A percentile compares a stretch with the other conserved stretches of the same genome.
Evolutionary conservation across 2,888 invertebrate genomes (phyloP).

Genomic region (Priocnemis perturbator): DNA sequence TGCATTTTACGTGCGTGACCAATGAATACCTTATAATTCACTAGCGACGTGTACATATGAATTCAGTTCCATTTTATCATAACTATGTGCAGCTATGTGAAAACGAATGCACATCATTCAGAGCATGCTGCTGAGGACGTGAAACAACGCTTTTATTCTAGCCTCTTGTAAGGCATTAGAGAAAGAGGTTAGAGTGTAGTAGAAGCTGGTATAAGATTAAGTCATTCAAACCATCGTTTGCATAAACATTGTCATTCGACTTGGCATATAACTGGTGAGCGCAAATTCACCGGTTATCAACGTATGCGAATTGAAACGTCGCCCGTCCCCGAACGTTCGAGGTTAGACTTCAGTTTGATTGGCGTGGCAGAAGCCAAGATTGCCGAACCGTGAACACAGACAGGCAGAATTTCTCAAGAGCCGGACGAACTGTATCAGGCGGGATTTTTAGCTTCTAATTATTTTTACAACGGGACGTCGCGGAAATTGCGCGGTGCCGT

Average conservation of each 20-base stretch:
- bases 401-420: conserved; percentile 63
- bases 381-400: conserved; percentile 70
- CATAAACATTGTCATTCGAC: not conserved
- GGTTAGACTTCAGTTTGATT: conserved; percentile 69
- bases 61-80: too few relatives aligned
- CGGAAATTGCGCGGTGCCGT: not conserved
- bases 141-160: too few relatives aligned
- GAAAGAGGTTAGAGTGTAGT: not conserved
- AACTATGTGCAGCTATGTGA: too few relatives aligned
- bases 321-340: conserved; percentile 21
- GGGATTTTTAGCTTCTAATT: conserved; percentile 6
- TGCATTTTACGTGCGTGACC: too few relatives aligned
- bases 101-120: too few relatives aligned
- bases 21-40: too few relatives aligned
- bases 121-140: too few relatives aligned
- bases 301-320: too few relatives aligned
- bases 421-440: conserved; percentile 53
- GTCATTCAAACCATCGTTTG: not conserved
- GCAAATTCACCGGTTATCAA: too few relatives aligned
- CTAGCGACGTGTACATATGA: too few relatives aligned
- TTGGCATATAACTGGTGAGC: too few relatives aligned
- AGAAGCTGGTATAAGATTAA: not conserved
- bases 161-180: not conserved
- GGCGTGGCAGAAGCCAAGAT: conserved; percentile 72
- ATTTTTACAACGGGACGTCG: not conserved